phyloP scores from a whole-genome alignment of 2,797 vertebrate species.

The Phataginus tetradactyla region DNA sequence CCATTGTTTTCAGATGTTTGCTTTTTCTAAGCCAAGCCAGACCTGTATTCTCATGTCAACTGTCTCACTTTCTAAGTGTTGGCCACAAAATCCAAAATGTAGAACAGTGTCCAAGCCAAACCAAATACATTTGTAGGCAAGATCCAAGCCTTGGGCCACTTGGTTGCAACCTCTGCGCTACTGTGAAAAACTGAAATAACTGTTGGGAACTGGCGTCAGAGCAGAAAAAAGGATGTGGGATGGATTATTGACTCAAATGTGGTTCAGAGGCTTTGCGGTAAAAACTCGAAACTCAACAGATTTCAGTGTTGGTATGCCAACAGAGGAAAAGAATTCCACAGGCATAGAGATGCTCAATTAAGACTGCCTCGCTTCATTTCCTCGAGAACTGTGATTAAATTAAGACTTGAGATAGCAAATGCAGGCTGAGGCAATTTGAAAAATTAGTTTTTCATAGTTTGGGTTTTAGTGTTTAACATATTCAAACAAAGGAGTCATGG shows the following conservation, averaged over 20 bases:
- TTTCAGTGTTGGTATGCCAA: conserved; percentile 61
- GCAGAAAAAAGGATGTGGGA: neutral
- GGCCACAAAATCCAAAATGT: neutral
- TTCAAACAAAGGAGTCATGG: conserved; percentile 66
- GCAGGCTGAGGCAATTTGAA: conserved; percentile 59
- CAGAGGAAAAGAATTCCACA: conserved; percentile 49
- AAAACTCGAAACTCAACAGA: conserved; percentile 60
- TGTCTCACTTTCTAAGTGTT: conserved; percentile 6
- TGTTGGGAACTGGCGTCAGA: neutral
- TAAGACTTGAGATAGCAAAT: conserved; percentile 60
- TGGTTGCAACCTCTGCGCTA: neutral
- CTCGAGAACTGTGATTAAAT: conserved; percentile 73
- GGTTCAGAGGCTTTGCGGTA: conserved; percentile 2
- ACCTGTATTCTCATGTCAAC: neutral
- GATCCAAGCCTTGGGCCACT: neutral
- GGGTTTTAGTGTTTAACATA: conserved; percentile 58
- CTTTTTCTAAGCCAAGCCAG: neutral
- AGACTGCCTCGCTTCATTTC: conserved; percentile 61
- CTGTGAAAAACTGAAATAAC: neutral
- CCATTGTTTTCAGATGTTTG: neutral
- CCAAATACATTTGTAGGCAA: neutral
- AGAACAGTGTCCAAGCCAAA: neutral
- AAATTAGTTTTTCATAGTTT: conserved; percentile 66
- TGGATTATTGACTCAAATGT: conserved; percentile 34
- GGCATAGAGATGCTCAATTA: conserved; percentile 55